phyloP scores from a whole-genome alignment of 2,797 vertebrate species.

The Sylvia borin region DNA sequence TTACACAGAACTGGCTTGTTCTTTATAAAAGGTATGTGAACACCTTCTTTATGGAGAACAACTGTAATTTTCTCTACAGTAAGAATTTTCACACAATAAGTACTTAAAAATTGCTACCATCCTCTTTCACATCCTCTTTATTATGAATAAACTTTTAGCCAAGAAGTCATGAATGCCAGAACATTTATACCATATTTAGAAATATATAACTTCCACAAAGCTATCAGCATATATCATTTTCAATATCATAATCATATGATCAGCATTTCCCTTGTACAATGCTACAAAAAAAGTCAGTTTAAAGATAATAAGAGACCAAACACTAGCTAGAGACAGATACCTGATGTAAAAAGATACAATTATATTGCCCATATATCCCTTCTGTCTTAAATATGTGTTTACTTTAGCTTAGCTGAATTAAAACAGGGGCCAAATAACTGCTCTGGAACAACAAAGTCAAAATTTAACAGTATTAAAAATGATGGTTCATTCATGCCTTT shows the following conservation, averaged over 20 bases:
- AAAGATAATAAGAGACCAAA: background rate
- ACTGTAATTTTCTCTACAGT: background rate
- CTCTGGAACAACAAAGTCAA: background rate
- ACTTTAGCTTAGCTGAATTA: background rate
- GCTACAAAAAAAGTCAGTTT: background rate
- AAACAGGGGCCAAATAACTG: background rate
- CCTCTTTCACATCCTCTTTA: background rate
- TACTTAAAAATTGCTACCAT: background rate
- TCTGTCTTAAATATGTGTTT: background rate
- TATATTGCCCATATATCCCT: background rate
- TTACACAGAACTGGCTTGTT: background rate
- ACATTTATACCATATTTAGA: background rate
- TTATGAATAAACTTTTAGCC: background rate
- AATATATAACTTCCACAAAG: background rate
- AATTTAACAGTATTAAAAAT: background rate
- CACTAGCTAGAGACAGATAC: background rate
- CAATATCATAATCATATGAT: background rate
- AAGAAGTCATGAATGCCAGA: background rate
- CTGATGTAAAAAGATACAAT: background rate
- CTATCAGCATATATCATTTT: background rate
- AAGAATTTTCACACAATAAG: background rate
- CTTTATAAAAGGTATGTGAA: background rate
- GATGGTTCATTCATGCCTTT: background rate
- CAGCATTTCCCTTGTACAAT: background rate
- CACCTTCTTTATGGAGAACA: background rate